phyloP scores from a whole-genome alignment of 2,888 invertebrate species.

The Dynastes grantii region DNA sequence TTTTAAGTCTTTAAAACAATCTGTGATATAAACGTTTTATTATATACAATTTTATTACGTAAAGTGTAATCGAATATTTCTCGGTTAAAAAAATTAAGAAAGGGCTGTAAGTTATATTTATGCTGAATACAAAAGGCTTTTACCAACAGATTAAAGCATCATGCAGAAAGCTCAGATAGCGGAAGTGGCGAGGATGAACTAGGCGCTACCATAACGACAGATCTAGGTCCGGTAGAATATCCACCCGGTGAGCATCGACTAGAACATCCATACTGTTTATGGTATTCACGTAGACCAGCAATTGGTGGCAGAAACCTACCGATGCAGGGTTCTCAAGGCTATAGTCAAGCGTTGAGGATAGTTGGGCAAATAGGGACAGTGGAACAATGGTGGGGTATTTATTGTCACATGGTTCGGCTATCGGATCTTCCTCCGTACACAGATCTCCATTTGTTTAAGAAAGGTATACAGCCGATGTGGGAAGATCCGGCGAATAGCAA shows the following conservation, averaged over 20 bases:
- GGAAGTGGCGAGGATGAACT: conserved; percentile 79
- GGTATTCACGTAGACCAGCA: conserved; percentile 74
- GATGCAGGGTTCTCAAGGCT: conserved; percentile 74
- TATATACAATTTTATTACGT: conserved; percentile 63
- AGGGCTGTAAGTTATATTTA: too few relatives aligned
- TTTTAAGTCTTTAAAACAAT: conserved; percentile 58
- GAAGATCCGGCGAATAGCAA: conserved; percentile 97
- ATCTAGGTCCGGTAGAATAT: conserved; percentile 79
- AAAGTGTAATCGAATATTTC: conserved; percentile 63
- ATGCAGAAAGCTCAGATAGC: conserved; percentile 74
- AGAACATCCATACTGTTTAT: conserved; percentile 94
- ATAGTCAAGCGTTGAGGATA: conserved; percentile 85
- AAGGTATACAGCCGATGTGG: conserved; percentile 99
- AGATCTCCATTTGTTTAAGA: conserved; percentile 97
- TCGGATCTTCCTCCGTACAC: conserved; percentile 92
- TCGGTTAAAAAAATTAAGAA: too few relatives aligned
- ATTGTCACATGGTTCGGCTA: conserved; percentile 92
- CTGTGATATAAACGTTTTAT: conserved; percentile 69
- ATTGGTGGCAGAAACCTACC: conserved; percentile 60
- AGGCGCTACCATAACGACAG: conserved; percentile 67
- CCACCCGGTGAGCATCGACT: conserved; percentile 91
- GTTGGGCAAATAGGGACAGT: conserved; percentile 92
- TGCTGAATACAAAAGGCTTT: conserved; percentile 34
- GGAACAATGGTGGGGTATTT: conserved; percentile 98
- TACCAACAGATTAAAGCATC: conserved; percentile 63